Evolutionary conservation across 2,113 vertebrate genomes (phyloP).

Genomic region (Dasyprocta punctata): DNA sequence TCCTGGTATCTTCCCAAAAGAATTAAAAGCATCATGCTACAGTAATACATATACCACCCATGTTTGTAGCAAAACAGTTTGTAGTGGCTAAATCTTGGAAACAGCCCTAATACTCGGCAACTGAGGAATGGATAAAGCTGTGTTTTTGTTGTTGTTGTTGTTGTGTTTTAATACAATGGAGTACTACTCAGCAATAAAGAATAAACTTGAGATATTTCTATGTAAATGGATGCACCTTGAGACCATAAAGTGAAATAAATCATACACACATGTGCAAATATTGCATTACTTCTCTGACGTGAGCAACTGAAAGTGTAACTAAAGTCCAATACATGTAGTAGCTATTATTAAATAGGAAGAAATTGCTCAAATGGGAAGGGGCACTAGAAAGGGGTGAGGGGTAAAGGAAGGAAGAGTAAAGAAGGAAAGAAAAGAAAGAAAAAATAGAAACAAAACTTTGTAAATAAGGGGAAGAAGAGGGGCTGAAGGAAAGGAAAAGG

Average conservation of each 20-base stretch:
- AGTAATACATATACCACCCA: background rate
- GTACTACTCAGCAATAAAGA: background rate
- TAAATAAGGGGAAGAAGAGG: background rate
- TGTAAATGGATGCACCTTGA: background rate
- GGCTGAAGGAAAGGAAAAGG: background rate
- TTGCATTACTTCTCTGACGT: background rate
- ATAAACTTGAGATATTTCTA: background rate
- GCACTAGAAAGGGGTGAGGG: background rate
- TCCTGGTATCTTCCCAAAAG: background rate
- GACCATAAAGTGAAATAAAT: background rate
- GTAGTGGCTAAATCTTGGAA: background rate
- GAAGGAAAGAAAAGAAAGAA: background rate
- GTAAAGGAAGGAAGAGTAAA: too few relatives aligned
- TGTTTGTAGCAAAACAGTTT: background rate
- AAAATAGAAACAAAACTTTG: background rate
- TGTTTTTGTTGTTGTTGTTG: background rate
- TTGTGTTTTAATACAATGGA: background rate
- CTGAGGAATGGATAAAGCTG: background rate
- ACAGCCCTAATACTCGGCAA: background rate
- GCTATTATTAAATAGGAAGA: background rate
- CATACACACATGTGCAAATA: background rate
- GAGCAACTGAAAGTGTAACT: background rate
- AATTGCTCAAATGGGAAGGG: background rate
- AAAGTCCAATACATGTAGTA: background rate
- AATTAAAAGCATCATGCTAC: background rate